A percentile compares a stretch with the other conserved stretches of the same genome.
Conservation (phyloP, 2,888 invertebrate genomes). For the Heteropelma amictum region DNA sequence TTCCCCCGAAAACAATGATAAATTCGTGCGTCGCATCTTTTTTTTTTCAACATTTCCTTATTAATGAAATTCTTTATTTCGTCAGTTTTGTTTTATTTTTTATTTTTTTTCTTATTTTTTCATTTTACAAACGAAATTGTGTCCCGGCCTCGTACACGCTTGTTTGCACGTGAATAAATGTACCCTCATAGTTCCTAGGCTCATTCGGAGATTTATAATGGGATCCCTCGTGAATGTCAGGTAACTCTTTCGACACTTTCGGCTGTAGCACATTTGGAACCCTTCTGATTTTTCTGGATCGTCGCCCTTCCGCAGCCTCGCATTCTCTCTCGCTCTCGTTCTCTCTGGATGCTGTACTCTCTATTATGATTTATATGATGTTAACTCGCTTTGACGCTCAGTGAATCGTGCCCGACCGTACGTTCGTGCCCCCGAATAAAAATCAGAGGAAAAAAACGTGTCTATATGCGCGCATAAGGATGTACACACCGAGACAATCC, state of each 20-base stretch:
- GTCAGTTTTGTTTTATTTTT: too few species aligned
- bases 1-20: too few species aligned
- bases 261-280: constrained; percentile 36
- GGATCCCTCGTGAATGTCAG: constrained; percentile 58
- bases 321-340: constrained; percentile 16
- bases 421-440: constrained; percentile 66
- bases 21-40: not conserved
- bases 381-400: constrained; percentile 73
- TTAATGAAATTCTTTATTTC: too few species aligned
- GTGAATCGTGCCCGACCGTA: constrained; percentile 63
- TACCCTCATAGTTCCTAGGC: not conserved
- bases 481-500: too few species aligned
- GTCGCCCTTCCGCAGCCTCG: constrained; percentile 58
- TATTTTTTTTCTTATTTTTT: too few species aligned
- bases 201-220: not conserved
- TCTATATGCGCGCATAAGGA: too few species aligned
- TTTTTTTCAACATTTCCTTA: not conserved
- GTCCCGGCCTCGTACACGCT: too few species aligned
- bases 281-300: constrained; percentile 70
- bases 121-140: too few species aligned
- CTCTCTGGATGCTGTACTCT: constrained; percentile 66
- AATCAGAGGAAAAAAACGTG: constrained; percentile 28
- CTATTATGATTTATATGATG: constrained; percentile 77
- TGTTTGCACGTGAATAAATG: not conserved
- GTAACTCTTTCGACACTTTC: constrained; percentile 70